Evolutionary conservation across 1,140 invertebrate genomes (phyloP).

Genomic region (Hormaphis cornu): DNA sequence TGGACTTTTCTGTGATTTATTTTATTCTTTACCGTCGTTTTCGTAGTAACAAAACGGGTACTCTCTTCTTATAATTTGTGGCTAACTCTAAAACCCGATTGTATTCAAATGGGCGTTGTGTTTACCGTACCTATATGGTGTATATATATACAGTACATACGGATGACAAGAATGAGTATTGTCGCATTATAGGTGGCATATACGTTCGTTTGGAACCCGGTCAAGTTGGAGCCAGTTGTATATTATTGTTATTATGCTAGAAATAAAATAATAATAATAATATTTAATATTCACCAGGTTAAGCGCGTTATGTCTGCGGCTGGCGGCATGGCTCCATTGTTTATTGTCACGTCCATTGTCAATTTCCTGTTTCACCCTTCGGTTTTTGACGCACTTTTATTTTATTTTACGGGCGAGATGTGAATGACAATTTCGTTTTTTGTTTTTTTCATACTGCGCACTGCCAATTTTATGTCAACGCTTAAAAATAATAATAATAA

Average conservation of each 20-base stretch:
- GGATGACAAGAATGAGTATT: conserved; percentile 29
- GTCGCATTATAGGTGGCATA: conserved; percentile 26
- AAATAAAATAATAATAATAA: conserved; percentile 28
- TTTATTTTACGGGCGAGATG: conserved; percentile 18
- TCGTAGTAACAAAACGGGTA: conserved; percentile 13
- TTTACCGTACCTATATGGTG: no score
- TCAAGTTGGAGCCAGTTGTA: conserved; percentile 12
- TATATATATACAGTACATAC: no score
- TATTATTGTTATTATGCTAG: conserved; percentile 21
- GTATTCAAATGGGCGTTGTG: conserved; percentile 25
- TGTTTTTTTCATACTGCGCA: background rate
- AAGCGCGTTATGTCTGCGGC: conserved; percentile 13
- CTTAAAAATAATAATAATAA: background rate
- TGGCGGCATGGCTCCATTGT: conserved; percentile 11
- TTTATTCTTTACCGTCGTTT: conserved; percentile 9
- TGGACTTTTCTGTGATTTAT: background rate
- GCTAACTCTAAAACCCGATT: conserved; percentile 22
- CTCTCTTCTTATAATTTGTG: background rate
- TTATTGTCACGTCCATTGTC: conserved; percentile 32
- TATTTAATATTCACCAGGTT: conserved; percentile 29
- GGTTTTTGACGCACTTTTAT: conserved; percentile 27
- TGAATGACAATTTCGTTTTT: conserved; percentile 20
- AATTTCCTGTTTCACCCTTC: conserved; percentile 32
- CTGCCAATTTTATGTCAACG: conserved; percentile 8
- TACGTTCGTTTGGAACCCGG: conserved; percentile 27